Evolutionary conservation across 1,140 invertebrate genomes (phyloP), one percentile per base, ranked within the genome.

Genomic region (Amphibalanus amphitrite): DNA sequence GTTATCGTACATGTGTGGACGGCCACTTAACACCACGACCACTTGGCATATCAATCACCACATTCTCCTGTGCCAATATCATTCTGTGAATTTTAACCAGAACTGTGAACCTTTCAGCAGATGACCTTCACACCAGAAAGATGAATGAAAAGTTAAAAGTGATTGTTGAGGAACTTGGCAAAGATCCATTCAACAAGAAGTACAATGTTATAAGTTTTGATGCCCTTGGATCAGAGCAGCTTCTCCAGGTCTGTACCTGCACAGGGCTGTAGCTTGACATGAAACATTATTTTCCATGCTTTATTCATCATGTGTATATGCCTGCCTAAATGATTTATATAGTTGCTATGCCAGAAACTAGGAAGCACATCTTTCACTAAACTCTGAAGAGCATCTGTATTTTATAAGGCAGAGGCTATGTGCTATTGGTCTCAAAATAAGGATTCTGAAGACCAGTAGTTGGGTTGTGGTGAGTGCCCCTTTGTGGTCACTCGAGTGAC

Each of bases 191-290:
- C 75, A 86, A 84, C 70, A 88, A 88, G 76, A 90, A 87, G 76
- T 91, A 88, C 75, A 92, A 91, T 76, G 80, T 93, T 70, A 91
- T 93, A 75, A 89, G 88, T 72, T 93, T 93, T 81, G 91, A 93
- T 82, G 85, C 88, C n/a, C 79, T 93, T 67, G 85, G 85, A 72
- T 84, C 87, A 29, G 86, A 89, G 70, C 86, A 90, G 76, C 79
- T 92, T 68, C 78, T 93, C 69, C 90, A 93, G 82, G 82, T 89
- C 77, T 76, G 80, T 38, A 1, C 23, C 38, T 38, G 38, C 38
- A 38, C 38, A 38, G 6, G 6, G 17, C 40, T 13, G 15, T 68
- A 15, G 6, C n/a, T 65, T n/a, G 26, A 4, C 8, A n/a, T 8
- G 20, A 23, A 23, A 69, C 23, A 8, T 6, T n/a, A 28, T n/a